Conservation (phyloP, 2,113 vertebrate species). For the Galeopterus variegatus region DNA sequence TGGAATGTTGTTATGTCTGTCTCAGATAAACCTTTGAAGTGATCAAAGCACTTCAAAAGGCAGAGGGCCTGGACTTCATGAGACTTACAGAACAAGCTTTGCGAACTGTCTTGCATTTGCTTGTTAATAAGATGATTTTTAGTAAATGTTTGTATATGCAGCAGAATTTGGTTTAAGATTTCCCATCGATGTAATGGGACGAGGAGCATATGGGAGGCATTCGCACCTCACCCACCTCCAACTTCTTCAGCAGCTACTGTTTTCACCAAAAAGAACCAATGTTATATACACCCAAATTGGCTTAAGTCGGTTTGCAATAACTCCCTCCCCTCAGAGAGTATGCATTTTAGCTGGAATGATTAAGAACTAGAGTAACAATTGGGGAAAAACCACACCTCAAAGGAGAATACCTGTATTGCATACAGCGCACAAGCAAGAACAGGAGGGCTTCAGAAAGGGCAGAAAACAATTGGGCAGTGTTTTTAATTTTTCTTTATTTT, state of each 20-base stretch:
- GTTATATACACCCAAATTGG: not conserved
- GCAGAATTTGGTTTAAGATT: slow-evolving; percentile 28
- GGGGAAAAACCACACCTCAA: not conserved
- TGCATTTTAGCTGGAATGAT: slow-evolving; percentile 7
- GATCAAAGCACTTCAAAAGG: not conserved
- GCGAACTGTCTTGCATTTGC: not conserved
- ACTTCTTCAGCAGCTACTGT: not conserved
- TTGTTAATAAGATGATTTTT: not conserved
- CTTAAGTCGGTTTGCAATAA: not conserved
- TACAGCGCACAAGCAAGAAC: not conserved
- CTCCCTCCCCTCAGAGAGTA: not conserved
- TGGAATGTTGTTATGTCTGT: not conserved
- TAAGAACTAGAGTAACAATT: not conserved
- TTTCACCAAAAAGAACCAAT: not conserved
- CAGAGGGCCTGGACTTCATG: not conserved
- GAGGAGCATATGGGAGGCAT: not conserved
- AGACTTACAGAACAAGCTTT: not conserved
- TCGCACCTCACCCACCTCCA: not conserved
- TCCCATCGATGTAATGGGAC: not conserved
- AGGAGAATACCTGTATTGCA: not conserved
- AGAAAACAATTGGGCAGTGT: not conserved
- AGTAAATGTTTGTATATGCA: not conserved
- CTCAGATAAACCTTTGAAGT: not conserved
- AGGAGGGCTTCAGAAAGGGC: not conserved
- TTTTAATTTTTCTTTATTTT: not conserved